These are phyloP conservation scores for Resseliella maxima DNA, from an alignment of 2,888 invertebrate genomes.

Conservation along the genomic window DNA sequence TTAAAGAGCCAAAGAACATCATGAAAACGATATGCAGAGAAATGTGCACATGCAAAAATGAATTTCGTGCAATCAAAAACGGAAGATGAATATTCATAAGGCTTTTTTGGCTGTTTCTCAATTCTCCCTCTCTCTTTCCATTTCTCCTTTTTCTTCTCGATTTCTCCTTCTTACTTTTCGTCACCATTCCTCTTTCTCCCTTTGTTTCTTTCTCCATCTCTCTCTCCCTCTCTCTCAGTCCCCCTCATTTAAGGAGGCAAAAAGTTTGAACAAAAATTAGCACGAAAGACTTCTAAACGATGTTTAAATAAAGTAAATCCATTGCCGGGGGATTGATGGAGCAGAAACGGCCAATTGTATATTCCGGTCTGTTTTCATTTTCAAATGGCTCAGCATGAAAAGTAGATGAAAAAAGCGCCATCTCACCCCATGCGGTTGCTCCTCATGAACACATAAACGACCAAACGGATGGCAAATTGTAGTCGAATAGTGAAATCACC, in stretches of 20 bases:
- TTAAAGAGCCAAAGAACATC: not conserved
- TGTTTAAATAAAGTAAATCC: constrained; percentile 31
- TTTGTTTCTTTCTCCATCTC: too few relatives aligned
- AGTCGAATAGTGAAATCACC: not conserved
- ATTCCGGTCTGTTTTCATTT: constrained; percentile 24
- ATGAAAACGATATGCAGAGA: constrained; percentile 22
- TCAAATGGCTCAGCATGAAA: not conserved
- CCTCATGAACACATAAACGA: too few relatives aligned
- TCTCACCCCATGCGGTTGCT: too few relatives aligned
- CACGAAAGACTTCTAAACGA: constrained; percentile 32
- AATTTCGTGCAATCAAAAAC: constrained; percentile 27
- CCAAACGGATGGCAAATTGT: not conserved
- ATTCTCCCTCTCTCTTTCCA: not conserved
- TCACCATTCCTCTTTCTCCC: too few relatives aligned
- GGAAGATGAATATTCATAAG: constrained; percentile 48
- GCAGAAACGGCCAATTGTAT: constrained; percentile 26
- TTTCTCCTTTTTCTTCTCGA: not conserved
- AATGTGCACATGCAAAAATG: not conserved
- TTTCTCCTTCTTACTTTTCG: too few relatives aligned
- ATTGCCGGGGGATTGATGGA: not conserved
- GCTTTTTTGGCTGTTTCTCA: not conserved
- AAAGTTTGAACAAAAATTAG: not conserved
- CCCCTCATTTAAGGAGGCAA: too few relatives aligned
- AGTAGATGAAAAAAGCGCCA: not conserved
- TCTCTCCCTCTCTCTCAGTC: too few relatives aligned